These are phyloP conservation scores for Megaceryle torquata DNA, from an alignment of 2,113 vertebrate genomes.

Conservation along the genomic window DNA sequence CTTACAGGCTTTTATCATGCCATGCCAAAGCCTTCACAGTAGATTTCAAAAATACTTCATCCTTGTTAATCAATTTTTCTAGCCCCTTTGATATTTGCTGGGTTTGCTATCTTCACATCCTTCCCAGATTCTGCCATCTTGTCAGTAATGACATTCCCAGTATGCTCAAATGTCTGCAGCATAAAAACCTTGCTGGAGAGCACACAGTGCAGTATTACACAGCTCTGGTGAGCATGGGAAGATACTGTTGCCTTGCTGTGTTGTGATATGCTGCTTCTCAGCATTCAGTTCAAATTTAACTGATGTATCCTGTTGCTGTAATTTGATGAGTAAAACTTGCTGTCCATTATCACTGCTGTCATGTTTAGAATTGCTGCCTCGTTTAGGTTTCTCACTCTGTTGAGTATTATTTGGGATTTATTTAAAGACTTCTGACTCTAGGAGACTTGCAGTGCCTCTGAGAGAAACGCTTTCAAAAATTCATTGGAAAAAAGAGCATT, in stretches of 20 bases:
- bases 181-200: background rate
- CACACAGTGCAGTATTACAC: background rate
- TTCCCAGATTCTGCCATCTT: background rate
- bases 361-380: background rate
- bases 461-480: slow-evolving; percentile 14
- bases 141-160: background rate
- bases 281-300: slow-evolving; percentile 27
- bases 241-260: background rate
- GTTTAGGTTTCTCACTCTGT: background rate
- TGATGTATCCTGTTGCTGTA: slow-evolving; percentile 10
- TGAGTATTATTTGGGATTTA: slow-evolving; percentile 42
- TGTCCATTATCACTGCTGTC: slow-evolving; percentile 8
- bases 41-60: background rate
- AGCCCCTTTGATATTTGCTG: background rate
- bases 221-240: background rate
- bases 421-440: slow-evolving; percentile 1
- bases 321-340: slow-evolving; percentile 42
- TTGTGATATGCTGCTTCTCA: background rate
- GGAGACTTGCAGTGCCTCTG: slow-evolving; percentile 9
- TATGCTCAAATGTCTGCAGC: background rate
- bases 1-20: background rate
- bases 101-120: background rate
- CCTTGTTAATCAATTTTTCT: background rate
- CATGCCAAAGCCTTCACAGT: background rate
- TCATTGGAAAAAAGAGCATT: slow-evolving; percentile 3